Percentiles rank a stretch among this genome's conserved stretches.
Evolutionary conservation across 2,888 invertebrate species (phyloP).

Genomic region (Drosophila seclusa): DNA sequence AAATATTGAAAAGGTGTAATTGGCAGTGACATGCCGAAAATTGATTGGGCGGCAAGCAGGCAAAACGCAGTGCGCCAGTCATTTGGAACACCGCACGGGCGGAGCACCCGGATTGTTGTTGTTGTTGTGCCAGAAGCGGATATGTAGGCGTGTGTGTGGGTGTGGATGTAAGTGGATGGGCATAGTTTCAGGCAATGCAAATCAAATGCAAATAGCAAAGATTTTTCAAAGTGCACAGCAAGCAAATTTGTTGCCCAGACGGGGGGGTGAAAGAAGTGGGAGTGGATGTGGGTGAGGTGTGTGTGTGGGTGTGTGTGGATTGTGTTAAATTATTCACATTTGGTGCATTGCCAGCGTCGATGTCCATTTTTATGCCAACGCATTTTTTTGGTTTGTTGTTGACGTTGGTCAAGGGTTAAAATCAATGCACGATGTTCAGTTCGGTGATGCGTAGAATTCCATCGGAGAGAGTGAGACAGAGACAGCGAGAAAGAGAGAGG

Average conservation of each 20-base stretch:
- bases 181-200: constrained; percentile 72
- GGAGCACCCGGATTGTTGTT: constrained; percentile 18
- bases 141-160: constrained; percentile 15
- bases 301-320: constrained; percentile 17
- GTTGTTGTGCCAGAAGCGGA: constrained; percentile 41
- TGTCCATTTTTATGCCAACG: constrained; percentile 58
- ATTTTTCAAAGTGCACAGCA: constrained; percentile 71
- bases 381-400: constrained; percentile 34
- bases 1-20: constrained; percentile 83
- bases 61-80: constrained; percentile 56
- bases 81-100: constrained; percentile 55
- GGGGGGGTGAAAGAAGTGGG: neutral
- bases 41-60: constrained; percentile 72
- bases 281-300: neutral
- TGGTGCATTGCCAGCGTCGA: constrained; percentile 59
- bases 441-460: constrained; percentile 46
- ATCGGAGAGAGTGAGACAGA: neutral
- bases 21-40: constrained; percentile 82
- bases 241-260: constrained; percentile 57
- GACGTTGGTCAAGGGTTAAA: constrained; percentile 55
- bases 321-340: constrained; percentile 81
- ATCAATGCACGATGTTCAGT: constrained; percentile 58
- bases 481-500: neutral
- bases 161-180: constrained; percentile 19
- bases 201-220: constrained; percentile 81